phyloP scores from a whole-genome alignment of 1,140 invertebrate species.

The Zophobas atratus region DNA sequence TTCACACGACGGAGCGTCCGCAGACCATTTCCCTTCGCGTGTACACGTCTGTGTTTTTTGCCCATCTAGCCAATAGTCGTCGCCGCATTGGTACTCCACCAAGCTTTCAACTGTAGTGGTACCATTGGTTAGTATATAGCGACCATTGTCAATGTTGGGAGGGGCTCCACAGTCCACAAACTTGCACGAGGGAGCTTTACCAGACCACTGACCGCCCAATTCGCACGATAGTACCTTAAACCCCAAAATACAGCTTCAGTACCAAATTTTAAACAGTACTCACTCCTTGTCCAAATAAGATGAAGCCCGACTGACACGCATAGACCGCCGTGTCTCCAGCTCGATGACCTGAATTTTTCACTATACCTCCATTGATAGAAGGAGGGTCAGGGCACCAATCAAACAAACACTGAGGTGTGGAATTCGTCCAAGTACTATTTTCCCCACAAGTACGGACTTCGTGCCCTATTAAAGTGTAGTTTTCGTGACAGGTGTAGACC shows the following conservation, averaged over 20 bases:
- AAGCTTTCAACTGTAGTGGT: slow-evolving; percentile 86
- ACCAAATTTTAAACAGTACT: slow-evolving; percentile 60
- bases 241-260: slow-evolving; percentile 20
- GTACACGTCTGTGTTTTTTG: slow-evolving; percentile 80
- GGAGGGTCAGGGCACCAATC: slow-evolving; percentile 90
- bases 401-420: slow-evolving; percentile 85
- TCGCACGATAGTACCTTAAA: slow-evolving; percentile 82
- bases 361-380: slow-evolving; percentile 80
- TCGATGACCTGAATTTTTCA: slow-evolving; percentile 78
- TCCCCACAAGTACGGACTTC: slow-evolving; percentile 82
- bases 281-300: slow-evolving; percentile 86
- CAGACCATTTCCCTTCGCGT: slow-evolving; percentile 89
- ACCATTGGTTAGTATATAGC: slow-evolving; percentile 79
- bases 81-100: slow-evolving; percentile 84
- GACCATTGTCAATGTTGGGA: slow-evolving; percentile 82
- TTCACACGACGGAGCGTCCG: slow-evolving; percentile 87
- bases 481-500: slow-evolving; percentile 84
- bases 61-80: slow-evolving; percentile 87
- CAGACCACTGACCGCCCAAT: slow-evolving; percentile 87
- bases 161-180: slow-evolving; percentile 92
- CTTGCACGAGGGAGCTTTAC: slow-evolving; percentile 83
- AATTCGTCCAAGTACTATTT: slow-evolving; percentile 85
- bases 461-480: slow-evolving; percentile 87
- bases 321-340: slow-evolving; percentile 86
- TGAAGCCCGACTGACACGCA: slow-evolving; percentile 87